These are phyloP conservation scores for Eupelmus urozonus DNA, from an alignment of 2,888 invertebrate species.

Conservation along the genomic window DNA sequence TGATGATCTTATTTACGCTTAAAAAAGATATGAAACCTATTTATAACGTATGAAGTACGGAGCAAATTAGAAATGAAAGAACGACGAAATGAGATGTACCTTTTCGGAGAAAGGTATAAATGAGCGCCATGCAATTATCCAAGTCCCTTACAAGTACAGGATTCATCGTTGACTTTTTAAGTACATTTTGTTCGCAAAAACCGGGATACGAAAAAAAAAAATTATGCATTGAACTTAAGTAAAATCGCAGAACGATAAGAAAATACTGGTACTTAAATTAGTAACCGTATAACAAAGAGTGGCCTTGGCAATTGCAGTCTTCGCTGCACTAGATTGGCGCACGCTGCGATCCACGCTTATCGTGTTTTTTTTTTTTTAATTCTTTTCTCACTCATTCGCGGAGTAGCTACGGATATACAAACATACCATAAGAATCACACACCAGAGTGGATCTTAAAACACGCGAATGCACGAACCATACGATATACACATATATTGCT, in stretches of 20 bases:
- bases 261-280: slow-evolving; percentile 74
- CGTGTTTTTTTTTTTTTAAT: slow-evolving; percentile 31
- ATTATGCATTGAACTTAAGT: slow-evolving; percentile 74
- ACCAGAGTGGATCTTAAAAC: slow-evolving; percentile 46
- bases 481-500: slow-evolving; percentile 46
- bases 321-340: slow-evolving; percentile 50
- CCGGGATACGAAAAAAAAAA: slow-evolving; percentile 72
- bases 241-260: slow-evolving; percentile 71
- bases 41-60: slow-evolving; percentile 53
- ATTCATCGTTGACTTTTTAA: slow-evolving; percentile 72
- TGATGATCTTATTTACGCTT: slow-evolving; percentile 33
- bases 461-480: slow-evolving; percentile 55
- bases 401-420: slow-evolving; percentile 45
- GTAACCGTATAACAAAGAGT: slow-evolving; percentile 67
- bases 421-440: slow-evolving; percentile 40
- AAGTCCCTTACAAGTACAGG: slow-evolving; percentile 66
- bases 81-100: slow-evolving; percentile 59
- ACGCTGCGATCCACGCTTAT: slow-evolving; percentile 57
- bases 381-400: slow-evolving; percentile 42
- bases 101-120: slow-evolving; percentile 44
- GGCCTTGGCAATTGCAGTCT: slow-evolving; percentile 57
- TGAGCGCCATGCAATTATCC: slow-evolving; percentile 48
- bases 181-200: slow-evolving; percentile 73
- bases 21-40: slow-evolving; percentile 41
- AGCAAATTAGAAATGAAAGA: slow-evolving; percentile 55